Evolutionary conservation across 1,140 invertebrate species (phyloP), one percentile per base, ranked within the genome.

Genomic region (Hestina assimilis): DNA sequence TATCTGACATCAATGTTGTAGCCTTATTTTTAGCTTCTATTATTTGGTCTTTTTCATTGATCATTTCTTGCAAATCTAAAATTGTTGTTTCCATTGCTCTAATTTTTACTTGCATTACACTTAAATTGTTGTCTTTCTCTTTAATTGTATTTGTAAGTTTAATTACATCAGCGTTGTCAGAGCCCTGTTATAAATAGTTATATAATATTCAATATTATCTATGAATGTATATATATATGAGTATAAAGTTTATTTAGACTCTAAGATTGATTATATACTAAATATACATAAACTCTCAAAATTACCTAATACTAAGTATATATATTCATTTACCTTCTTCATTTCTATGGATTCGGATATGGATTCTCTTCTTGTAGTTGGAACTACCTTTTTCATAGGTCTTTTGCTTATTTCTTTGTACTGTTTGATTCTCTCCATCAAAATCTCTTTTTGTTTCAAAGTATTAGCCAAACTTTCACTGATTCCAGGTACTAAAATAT

Each of bases 41-140:
- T 33, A 97, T 94, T 70, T 93, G 93, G 79, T 96, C 95, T 80
- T 96, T 96, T 74, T 96, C 95, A 72, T 93, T 93, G 12, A 96
- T 89, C 83, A 93, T 94, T 83, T 96, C 95, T 87, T 93, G 92
- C 47, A 94, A 87, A 83, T 94, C 93, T 24, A 94, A 70, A 41
- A 94, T 89, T 59, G 87, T 90, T 6, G 90, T 91, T 75, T 95
- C 93, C 60, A 94, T 76, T 75, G 92, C 91, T 59, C 89, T 79
- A 51, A 93, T 90, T 78, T 90, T 92, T 65, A 75, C 82, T 88
- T 84, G 81, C 70, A 89, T 78, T 40, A 88, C 50, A 70, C 77
- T 86, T 38, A 86, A 45, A 21, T 72, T 68, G 66, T 81, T 86
- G 54, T 88, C 85, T 63, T 86, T 88, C 54, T 88, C 85, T 69